Percentiles rank a stretch among this genome's conserved stretches.
Conservation (phyloP, 2,113 vertebrate species). For the Climacteris rufus region DNA sequence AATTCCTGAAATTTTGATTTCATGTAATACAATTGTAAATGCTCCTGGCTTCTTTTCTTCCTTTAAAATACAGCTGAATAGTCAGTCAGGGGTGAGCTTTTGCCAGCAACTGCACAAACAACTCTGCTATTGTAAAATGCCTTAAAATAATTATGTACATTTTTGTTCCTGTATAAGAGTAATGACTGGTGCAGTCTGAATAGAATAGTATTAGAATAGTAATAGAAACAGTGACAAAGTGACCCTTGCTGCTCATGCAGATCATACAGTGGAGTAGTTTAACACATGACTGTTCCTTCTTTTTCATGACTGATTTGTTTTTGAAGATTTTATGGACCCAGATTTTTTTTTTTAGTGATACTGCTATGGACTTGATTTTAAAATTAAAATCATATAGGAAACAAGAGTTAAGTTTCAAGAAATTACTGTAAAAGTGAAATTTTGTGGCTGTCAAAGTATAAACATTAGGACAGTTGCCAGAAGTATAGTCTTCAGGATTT, state of each 20-base stretch:
- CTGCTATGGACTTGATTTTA: neutral
- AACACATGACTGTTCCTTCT: neutral
- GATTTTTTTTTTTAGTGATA: neutral
- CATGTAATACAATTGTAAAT: neutral
- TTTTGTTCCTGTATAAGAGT: neutral
- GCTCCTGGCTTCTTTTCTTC: neutral
- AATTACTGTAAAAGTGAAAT: neutral
- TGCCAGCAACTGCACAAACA: neutral
- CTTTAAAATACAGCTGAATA: neutral
- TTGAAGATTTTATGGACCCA: neutral
- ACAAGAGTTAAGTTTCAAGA: neutral
- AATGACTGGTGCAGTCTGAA: neutral
- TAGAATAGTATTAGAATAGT: too few relatives aligned
- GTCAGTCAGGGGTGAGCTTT: neutral
- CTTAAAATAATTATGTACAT: neutral
- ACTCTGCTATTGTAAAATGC: neutral
- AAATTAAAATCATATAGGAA: neutral
- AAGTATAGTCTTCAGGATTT: neutral
- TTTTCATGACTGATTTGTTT: neutral
- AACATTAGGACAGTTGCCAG: neutral
- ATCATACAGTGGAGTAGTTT: neutral
- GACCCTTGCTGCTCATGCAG: neutral
- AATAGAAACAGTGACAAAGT: neutral
- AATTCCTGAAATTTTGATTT: neutral
- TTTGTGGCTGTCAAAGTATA: neutral